phyloP scores from a whole-genome alignment of 2,797 vertebrate species.

The Platalea minor region DNA sequence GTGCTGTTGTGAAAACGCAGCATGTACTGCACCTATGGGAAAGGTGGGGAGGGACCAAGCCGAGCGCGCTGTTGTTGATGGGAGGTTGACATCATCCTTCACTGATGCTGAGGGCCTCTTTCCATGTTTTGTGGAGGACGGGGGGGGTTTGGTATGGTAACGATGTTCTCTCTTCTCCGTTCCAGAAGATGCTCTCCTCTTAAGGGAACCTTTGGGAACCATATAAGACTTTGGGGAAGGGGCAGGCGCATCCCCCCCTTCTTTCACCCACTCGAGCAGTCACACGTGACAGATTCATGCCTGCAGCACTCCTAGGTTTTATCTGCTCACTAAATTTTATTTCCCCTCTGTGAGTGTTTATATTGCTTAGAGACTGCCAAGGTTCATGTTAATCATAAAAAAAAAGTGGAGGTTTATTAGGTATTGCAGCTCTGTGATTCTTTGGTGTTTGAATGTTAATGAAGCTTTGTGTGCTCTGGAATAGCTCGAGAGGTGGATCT shows the following conservation, averaged over 20 bases:
- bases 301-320: conserved; percentile 48
- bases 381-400: conserved; percentile 54
- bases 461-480: conserved; percentile 4
- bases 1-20: background rate
- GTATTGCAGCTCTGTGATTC: background rate
- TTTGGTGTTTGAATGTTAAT: conserved; percentile 48
- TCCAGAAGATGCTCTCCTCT: background rate
- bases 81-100: background rate
- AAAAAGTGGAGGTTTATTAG: conserved; percentile 36
- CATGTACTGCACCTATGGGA: background rate
- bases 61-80: background rate
- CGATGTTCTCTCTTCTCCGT: background rate
- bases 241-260: background rate
- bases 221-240: background rate
- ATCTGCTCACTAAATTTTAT: conserved; percentile 58
- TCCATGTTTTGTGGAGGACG: background rate
- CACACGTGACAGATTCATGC: conserved; percentile 24
- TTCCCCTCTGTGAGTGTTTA: conserved; percentile 52
- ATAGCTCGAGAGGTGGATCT: background rate
- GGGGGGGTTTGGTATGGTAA: background rate
- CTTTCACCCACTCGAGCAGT: background rate
- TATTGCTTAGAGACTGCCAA: conserved; percentile 56
- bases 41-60: background rate
- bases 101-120: background rate
- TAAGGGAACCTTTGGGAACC: background rate